A percentile compares a stretch with the other conserved stretches of the same genome.
phyloP scores from a whole-genome alignment of 2,797 vertebrate genomes.

The Coracias cyanogaster region DNA sequence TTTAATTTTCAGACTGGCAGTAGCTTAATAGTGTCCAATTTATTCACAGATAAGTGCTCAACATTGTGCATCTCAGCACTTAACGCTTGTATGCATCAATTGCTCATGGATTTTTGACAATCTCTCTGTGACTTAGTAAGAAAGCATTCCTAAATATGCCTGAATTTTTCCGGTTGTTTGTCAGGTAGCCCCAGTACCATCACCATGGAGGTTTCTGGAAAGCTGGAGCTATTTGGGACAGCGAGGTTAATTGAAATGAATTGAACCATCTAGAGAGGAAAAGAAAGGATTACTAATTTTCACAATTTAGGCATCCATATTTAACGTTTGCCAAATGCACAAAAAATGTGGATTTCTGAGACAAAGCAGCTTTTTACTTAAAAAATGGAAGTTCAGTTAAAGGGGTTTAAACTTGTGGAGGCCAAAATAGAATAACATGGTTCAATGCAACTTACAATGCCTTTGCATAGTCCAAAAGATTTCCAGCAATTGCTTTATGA shows the following conservation, averaged over 20 bases:
- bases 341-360: neutral
- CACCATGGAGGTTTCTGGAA: neutral
- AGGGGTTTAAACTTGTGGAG: neutral
- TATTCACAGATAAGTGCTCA: neutral
- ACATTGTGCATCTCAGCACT: neutral
- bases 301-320: neutral
- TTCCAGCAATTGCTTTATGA: neutral
- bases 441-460: neutral
- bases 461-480: neutral
- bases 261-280: neutral
- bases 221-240: neutral
- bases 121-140: neutral
- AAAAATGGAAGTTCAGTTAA: neutral
- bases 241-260: neutral
- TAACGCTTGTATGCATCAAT: neutral
- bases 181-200: neutral
- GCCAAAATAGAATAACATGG: neutral
- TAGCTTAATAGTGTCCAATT: slow-evolving; percentile 5
- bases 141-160: neutral
- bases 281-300: neutral
- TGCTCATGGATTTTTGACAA: neutral
- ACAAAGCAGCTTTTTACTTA: neutral
- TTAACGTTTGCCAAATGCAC: neutral
- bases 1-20: slow-evolving; percentile 34
- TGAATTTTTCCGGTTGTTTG: neutral